phyloP scores from a whole-genome alignment of 2,797 vertebrate genomes.

The Momotus momota region DNA sequence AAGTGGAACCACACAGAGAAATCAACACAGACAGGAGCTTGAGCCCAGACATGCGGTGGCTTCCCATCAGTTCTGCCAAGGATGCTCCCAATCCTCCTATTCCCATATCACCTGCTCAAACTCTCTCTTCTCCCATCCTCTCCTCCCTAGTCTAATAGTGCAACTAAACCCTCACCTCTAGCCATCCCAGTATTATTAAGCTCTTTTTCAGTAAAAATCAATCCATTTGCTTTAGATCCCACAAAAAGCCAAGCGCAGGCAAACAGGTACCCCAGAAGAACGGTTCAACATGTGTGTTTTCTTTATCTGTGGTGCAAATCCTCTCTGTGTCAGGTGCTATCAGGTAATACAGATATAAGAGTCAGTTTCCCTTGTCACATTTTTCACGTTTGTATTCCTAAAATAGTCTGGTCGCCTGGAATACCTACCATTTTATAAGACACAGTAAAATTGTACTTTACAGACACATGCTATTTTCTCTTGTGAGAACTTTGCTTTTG shows the following conservation, averaged over 20 bases:
- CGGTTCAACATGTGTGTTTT: accelerated
- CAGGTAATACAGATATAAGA: background rate
- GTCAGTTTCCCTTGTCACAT: background rate
- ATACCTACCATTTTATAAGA: background rate
- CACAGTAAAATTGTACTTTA: background rate
- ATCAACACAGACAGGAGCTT: background rate
- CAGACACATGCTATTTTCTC: background rate
- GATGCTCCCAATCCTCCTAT: background rate
- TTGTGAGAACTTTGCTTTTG: constrained; percentile 34
- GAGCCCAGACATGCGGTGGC: accelerated
- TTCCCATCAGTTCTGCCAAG: background rate
- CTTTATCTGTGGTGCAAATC: background rate
- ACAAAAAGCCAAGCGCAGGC: background rate
- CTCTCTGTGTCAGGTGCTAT: background rate
- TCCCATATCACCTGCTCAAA: background rate
- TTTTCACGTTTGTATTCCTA: background rate
- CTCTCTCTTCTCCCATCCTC: background rate
- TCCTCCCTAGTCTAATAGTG: background rate
- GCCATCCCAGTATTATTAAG: background rate
- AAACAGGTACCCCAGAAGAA: background rate
- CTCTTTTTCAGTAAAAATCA: background rate
- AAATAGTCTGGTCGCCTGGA: background rate
- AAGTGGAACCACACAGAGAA: background rate
- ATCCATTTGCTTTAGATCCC: background rate
- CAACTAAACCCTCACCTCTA: background rate